A percentile compares a stretch with the other conserved stretches of the same genome.
phyloP scores from a whole-genome alignment of 2,888 invertebrate species.

The Leuctra nigra region DNA sequence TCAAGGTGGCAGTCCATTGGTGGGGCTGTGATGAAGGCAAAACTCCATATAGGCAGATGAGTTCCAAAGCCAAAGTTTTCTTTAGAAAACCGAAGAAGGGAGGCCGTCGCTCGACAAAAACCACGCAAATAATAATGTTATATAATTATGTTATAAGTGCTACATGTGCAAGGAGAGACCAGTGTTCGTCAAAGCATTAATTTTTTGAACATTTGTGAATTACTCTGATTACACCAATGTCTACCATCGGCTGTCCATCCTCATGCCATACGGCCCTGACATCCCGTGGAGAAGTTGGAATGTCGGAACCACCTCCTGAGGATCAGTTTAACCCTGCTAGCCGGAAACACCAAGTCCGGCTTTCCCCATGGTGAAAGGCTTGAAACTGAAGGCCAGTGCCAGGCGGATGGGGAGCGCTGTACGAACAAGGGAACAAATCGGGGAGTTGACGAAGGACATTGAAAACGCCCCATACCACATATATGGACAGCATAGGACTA shows the following conservation, averaged over 20 bases:
- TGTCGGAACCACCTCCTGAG: not conserved
- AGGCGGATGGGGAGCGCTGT: not conserved
- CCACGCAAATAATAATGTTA: no score
- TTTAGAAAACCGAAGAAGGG: no score
- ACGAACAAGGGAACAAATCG: not conserved
- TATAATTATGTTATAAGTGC: no score
- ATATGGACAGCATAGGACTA: not conserved
- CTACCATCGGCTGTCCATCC: not conserved
- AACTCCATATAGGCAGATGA: no score
- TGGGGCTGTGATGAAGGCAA: no score
- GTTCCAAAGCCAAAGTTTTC: no score
- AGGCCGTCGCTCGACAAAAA: no score
- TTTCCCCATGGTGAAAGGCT: not conserved
- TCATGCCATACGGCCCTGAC: slow-evolving; percentile 13
- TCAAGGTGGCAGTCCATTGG: no score
- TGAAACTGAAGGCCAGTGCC: not conserved
- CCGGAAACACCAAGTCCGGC: not conserved
- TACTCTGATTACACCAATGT: slow-evolving; percentile 17
- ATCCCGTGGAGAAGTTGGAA: slow-evolving; percentile 8
- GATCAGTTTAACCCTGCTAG: not conserved
- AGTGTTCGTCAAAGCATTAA: no score
- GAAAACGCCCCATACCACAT: not conserved
- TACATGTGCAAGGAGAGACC: no score
- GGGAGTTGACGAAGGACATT: not conserved
- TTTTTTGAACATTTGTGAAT: no score